Base-by-base conservation (phyloP, 2,797 vertebrate genomes). In the Acanthurus lineatus region DNA sequence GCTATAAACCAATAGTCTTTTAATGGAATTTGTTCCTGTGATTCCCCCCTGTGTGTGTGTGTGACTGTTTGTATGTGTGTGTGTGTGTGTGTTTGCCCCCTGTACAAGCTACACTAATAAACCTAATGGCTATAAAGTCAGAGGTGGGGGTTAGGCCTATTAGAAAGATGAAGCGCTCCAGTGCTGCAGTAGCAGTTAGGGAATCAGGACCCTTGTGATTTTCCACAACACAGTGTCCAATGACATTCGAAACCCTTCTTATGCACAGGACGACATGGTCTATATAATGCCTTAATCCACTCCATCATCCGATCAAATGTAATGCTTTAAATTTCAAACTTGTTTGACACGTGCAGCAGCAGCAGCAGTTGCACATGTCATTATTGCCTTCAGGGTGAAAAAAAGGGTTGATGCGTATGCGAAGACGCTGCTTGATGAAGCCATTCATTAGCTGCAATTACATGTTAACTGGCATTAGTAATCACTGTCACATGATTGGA, bases 21-120 rank as follows among this genome's bases (percentile, higher is more conserved):
- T 92, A 91, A 94, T 93, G 85, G 84, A 89, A 91, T 93, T 90
- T 91, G 75, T 82, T 73, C 60, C 65, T 38, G 57, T 81, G 76
- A 70, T 68, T 82, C 51, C 61, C 74, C 54, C 54, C 76, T 78
- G 19, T 56, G 25, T 75, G 54, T 73, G 25, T 45, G 28, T 70
- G 12, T 60, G 28, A 64, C 48, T 44, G 49, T 51, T 28, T 54
- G 54, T 42, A 22, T 57, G 64, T 62, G 60, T 25, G 60, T 56
- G 49, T 56, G 49, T 44, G 44, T 10, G 4, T 9, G 35, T 10
- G 1, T 72, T 35, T 35, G 35, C 44, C 57, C 17, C 58, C 16
- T 73, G 65, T 70, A 56, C 76, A 76, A 83, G 80, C 79, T 48
- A 54, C 77, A 82, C 87, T 90, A 93, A 94, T 92, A 94, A 92